Evolutionary conservation across 2,888 invertebrate species (phyloP).

Genomic region (Stramonita haemastoma): DNA sequence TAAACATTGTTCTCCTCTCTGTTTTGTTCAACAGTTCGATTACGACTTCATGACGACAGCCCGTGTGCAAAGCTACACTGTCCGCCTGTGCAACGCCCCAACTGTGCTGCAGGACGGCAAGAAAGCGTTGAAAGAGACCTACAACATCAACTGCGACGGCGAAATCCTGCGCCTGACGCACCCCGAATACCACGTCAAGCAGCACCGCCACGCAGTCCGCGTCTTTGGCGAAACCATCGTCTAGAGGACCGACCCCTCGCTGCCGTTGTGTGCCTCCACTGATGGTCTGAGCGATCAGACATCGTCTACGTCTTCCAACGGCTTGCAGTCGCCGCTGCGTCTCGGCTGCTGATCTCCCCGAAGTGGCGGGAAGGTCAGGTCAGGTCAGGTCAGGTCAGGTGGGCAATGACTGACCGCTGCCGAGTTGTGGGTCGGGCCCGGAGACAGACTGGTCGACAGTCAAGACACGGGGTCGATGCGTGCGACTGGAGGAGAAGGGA

Average conservation of each 20-base stretch:
- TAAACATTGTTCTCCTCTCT: neutral
- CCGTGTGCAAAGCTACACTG: conserved; percentile 58
- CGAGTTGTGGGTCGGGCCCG: too few species aligned
- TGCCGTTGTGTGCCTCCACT: neutral
- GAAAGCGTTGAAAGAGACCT: conserved; percentile 52
- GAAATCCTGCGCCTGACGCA: conserved; percentile 58
- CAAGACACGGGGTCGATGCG: neutral
- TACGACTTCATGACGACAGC: conserved; percentile 63
- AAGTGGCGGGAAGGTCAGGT: neutral
- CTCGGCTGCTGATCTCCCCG: neutral
- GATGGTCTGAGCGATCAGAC: neutral
- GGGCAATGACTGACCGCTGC: too few species aligned
- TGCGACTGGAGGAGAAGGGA: neutral
- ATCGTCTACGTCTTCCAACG: neutral
- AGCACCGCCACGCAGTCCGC: conserved; percentile 47
- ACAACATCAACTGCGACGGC: conserved; percentile 69
- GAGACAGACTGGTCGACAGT: too few species aligned
- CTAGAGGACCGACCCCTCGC: neutral
- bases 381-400: too few species aligned
- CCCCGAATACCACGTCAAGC: conserved; percentile 59
- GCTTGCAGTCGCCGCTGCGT: neutral
- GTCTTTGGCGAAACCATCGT: conserved; percentile 44
- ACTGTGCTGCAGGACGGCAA: conserved; percentile 51
- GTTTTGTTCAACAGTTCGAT: conserved; percentile 54
- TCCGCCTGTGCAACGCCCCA: conserved; percentile 53